phyloP scores from a whole-genome alignment of 2,888 invertebrate genomes.

The Lepidochrysops patricia region DNA sequence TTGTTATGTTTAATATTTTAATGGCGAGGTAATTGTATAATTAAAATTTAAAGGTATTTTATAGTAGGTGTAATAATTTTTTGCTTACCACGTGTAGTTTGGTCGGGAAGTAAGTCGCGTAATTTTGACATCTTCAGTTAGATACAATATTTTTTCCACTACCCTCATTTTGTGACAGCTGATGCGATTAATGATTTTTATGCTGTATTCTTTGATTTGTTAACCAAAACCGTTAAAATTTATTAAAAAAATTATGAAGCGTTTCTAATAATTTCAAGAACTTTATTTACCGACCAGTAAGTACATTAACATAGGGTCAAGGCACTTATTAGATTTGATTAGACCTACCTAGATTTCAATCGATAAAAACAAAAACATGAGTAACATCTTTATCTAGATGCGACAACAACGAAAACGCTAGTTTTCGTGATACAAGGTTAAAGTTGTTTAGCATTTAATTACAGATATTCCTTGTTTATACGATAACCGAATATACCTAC shows the following conservation, averaged over 20 bases:
- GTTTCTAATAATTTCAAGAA: no score
- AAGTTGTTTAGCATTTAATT: background rate
- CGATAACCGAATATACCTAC: background rate
- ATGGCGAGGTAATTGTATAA: constrained; percentile 36
- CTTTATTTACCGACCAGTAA: background rate
- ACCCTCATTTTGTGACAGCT: constrained; percentile 18
- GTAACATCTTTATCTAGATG: background rate
- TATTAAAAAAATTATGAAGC: background rate
- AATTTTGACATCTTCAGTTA: background rate
- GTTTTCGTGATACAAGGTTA: constrained; percentile 13
- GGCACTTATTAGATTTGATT: background rate
- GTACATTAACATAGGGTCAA: background rate
- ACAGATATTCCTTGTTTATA: background rate
- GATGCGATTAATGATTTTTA: background rate
- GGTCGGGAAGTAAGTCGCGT: constrained; percentile 27
- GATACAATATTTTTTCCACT: constrained; percentile 12
- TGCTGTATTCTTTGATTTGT: background rate
- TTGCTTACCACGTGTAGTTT: constrained; percentile 50
- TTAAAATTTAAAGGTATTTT: constrained; percentile 26
- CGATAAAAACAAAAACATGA: background rate
- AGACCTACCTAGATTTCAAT: background rate
- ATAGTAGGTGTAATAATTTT: constrained; percentile 16
- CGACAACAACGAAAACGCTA: constrained; percentile 10
- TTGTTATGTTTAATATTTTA: constrained; percentile 33
- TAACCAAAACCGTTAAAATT: no score